Evolutionary conservation across 2,888 invertebrate species (phyloP).

Genomic region (Peribatodes rhomboidaria): DNA sequence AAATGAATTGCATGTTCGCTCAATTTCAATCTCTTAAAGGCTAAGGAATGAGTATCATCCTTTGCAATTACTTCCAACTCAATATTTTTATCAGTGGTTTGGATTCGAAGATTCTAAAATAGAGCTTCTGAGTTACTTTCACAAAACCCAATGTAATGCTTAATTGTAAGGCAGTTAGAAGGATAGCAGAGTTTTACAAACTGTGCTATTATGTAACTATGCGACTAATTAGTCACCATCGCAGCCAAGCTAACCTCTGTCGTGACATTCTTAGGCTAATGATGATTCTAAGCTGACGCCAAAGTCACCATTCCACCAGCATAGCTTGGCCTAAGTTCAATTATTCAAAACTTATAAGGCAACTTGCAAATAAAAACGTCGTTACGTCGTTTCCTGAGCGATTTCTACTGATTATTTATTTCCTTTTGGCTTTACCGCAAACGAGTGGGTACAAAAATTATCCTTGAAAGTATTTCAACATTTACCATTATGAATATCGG

Average conservation of each 20-base stretch:
- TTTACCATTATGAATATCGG: constrained; percentile 11
- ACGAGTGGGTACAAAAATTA: not conserved
- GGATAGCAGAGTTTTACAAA: not conserved
- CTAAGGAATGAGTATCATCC: not conserved
- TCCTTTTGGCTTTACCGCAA: constrained; percentile 12
- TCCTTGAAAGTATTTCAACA: constrained; percentile 12
- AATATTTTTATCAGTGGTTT: too few species aligned
- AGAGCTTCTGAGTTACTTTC: too few species aligned
- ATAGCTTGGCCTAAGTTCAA: constrained; percentile 14
- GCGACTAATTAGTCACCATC: constrained; percentile 6
- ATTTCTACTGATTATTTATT: constrained; percentile 13
- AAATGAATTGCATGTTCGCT: not conserved
- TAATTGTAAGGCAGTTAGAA: not conserved
- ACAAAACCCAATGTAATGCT: not conserved
- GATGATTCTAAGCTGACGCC: constrained; percentile 9
- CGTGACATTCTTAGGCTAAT: constrained; percentile 34
- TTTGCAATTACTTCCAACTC: not conserved
- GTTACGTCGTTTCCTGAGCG: constrained; percentile 3
- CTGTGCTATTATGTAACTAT: constrained; percentile 4
- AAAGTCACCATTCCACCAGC: not conserved
- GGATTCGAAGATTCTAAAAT: too few species aligned
- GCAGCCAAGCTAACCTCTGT: constrained; percentile 5
- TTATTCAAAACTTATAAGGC: constrained; percentile 9
- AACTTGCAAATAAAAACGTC: constrained; percentile 18
- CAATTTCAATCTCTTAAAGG: not conserved